Conservation (phyloP, 2,113 vertebrate genomes). For the Chamaea fasciata region DNA sequence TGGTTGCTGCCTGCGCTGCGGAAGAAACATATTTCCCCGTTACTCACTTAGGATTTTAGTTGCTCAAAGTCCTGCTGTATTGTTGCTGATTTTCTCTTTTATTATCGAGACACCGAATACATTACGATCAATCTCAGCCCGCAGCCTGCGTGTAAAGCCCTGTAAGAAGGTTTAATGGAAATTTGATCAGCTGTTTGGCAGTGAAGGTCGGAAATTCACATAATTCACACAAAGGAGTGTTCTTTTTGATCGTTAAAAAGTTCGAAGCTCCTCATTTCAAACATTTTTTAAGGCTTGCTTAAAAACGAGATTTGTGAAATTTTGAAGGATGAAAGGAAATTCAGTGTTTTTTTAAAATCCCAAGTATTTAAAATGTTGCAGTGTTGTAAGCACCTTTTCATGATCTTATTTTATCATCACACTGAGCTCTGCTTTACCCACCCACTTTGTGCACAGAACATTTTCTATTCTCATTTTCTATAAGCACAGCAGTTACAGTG, state of each 20-base stretch:
- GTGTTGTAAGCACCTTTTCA: neutral
- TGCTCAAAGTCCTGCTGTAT: neutral
- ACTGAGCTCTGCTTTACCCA: neutral
- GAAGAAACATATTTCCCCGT: neutral
- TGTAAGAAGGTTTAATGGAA: neutral
- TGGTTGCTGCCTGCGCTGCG: neutral
- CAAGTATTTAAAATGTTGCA: neutral
- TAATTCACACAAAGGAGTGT: neutral
- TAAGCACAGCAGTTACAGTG: neutral
- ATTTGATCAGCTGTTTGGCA: neutral
- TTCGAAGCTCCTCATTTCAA: neutral
- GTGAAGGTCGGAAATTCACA: neutral
- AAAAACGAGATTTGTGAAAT: neutral
- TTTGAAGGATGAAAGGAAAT: neutral
- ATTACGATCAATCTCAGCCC: neutral
- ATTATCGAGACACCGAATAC: neutral
- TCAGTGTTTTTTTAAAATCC: neutral
- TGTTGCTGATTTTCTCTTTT: neutral
- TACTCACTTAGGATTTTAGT: neutral
- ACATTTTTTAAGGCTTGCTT: neutral
- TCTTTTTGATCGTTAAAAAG: neutral
- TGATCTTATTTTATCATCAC: neutral
- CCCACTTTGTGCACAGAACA: neutral
- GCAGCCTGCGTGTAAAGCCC: neutral
- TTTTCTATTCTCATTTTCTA: neutral